These are phyloP conservation scores for Lutjanus erythropterus DNA, from an alignment of 2,113 vertebrate species.

Conservation along the genomic window DNA sequence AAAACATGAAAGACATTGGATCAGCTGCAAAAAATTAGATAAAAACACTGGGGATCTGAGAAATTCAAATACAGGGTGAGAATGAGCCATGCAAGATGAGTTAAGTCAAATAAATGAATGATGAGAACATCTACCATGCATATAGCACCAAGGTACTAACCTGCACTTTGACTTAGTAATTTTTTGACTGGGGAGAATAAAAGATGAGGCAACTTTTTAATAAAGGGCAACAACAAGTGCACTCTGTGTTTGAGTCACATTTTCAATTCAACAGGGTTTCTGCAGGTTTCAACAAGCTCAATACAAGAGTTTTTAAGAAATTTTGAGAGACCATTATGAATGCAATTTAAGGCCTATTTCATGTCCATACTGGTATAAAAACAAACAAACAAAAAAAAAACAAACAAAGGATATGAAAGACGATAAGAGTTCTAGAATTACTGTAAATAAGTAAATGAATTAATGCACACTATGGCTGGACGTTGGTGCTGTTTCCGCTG, in stretches of 20 bases:
- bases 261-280: too few relatives aligned
- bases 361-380: too few relatives aligned
- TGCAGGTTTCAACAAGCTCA: too few relatives aligned
- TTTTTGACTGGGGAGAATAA: slow-evolving; percentile 91
- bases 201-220: slow-evolving; percentile 61
- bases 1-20: slow-evolving; percentile 3
- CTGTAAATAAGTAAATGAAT: too few relatives aligned
- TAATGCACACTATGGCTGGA: too few relatives aligned
- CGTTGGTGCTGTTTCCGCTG: too few relatives aligned
- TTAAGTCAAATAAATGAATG: slow-evolving; percentile 9
- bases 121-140: slow-evolving; percentile 38
- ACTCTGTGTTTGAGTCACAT: background rate
- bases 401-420: too few relatives aligned
- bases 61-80: slow-evolving; percentile 16
- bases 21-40: background rate
- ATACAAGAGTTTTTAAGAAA: too few relatives aligned
- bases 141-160: slow-evolving; percentile 85
- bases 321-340: too few relatives aligned
- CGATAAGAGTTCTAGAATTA: too few relatives aligned
- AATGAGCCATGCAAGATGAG: slow-evolving; percentile 57
- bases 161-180: slow-evolving; percentile 99
- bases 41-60: slow-evolving; percentile 1
- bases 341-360: too few relatives aligned
- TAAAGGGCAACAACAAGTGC: background rate
- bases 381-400: too few relatives aligned